Percentiles rank a stretch among this genome's conserved stretches.
These are phyloP conservation scores for Phoenicopterus ruber DNA, from an alignment of 2,113 vertebrate species.

Conservation along the genomic window DNA sequence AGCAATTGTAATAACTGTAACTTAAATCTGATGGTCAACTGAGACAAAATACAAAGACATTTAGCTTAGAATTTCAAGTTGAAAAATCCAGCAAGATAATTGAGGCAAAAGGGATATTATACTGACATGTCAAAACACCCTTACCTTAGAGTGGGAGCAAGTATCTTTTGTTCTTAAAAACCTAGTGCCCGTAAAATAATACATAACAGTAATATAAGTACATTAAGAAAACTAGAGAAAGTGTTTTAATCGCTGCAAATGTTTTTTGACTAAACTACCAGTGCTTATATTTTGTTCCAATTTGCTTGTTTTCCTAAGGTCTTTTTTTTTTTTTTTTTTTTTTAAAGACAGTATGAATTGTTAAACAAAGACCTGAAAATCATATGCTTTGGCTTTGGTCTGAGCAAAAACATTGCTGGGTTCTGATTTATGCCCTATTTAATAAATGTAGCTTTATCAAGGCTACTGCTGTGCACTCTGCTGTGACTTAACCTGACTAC, in stretches of 20 bases:
- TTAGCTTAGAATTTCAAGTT: background rate
- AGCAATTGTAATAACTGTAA: conserved; percentile 27
- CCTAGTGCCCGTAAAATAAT: background rate
- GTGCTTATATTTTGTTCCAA: background rate
- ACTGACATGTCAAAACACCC: background rate
- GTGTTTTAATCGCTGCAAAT: background rate
- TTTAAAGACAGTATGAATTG: background rate
- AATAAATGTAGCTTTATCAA: background rate
- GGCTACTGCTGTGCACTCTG: background rate
- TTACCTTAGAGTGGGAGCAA: background rate
- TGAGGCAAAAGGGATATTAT: background rate
- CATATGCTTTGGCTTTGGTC: background rate
- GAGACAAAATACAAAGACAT: background rate
- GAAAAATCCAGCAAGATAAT: background rate
- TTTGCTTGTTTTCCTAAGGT: background rate
- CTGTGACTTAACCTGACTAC: background rate
- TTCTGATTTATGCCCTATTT: background rate
- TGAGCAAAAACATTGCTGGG: background rate
- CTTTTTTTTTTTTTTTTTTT: background rate
- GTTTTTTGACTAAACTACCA: background rate
- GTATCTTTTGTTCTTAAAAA: background rate
- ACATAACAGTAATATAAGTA: background rate
- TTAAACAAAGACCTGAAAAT: background rate
- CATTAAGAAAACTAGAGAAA: background rate
- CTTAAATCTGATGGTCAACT: conserved; percentile 28